Evolutionary conservation across 2,888 invertebrate species (phyloP).

Genomic region (Merodon equestris): DNA sequence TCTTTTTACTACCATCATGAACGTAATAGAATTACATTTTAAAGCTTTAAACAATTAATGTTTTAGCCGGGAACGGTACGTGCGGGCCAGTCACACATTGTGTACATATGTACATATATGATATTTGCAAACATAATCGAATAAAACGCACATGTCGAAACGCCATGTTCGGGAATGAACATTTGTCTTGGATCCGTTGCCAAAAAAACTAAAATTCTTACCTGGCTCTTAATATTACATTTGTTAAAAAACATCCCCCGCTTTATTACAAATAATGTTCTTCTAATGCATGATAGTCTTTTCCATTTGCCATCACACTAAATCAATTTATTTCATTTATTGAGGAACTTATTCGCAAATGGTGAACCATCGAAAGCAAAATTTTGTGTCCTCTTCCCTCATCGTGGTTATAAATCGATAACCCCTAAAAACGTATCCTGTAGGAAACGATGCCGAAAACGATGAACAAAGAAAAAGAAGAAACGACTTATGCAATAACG

Average conservation of each 20-base stretch:
- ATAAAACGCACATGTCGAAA: no score
- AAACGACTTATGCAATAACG: no score
- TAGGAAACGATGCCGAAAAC: constrained; percentile 12
- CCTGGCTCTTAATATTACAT: no score
- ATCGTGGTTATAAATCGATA: constrained; percentile 29
- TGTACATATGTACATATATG: neutral
- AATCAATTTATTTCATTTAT: constrained; percentile 38
- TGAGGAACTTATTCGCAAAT: constrained; percentile 49
- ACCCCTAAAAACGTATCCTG: constrained; percentile 7
- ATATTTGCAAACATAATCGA: no score
- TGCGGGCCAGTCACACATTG: neutral
- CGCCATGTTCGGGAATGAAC: no score
- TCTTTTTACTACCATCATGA: no score
- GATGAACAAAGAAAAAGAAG: constrained; percentile 7
- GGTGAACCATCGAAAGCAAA: constrained; percentile 38
- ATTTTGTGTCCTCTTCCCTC: constrained; percentile 15
- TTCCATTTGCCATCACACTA: constrained; percentile 1
- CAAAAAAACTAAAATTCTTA: no score
- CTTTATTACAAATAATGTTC: constrained; percentile 11
- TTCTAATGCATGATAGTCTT: constrained; percentile 14
- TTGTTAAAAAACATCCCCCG: no score
- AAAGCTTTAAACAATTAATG: neutral
- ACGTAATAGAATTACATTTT: no score
- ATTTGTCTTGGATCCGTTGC: no score
- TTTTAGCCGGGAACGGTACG: neutral